Percentiles rank a stretch among this genome's conserved stretches.
These are phyloP conservation scores for Aphodius granarius DNA, from an alignment of 2,888 invertebrate genomes.

Conservation along the genomic window DNA sequence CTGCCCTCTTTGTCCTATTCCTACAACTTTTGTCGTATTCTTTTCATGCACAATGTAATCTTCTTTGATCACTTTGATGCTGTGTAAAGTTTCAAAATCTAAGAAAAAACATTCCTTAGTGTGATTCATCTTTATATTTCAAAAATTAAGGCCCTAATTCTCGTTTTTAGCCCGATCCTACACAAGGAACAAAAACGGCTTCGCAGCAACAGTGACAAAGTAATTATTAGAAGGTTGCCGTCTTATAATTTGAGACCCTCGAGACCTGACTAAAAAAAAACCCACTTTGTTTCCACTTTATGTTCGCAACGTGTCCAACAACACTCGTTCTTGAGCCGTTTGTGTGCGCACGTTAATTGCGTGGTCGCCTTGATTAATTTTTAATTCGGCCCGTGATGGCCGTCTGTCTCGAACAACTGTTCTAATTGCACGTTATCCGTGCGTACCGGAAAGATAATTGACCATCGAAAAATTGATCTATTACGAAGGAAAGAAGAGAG, in stretches of 20 bases:
- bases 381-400: constrained; percentile 48
- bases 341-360: constrained; percentile 41
- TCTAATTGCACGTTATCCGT: constrained; percentile 45
- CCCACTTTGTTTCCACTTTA: constrained; percentile 36
- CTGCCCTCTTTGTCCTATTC: neutral
- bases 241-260: constrained; percentile 38
- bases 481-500: constrained; percentile 15
- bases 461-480: constrained; percentile 36
- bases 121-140: too few relatives aligned
- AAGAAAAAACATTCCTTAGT: too few relatives aligned
- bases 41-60: too few relatives aligned
- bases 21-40: too few relatives aligned
- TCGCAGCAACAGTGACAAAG: constrained; percentile 37
- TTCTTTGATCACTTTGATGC: neutral
- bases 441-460: constrained; percentile 35
- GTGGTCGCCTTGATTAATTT: constrained; percentile 48
- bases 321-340: neutral
- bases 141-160: neutral
- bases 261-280: constrained; percentile 32
- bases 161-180: neutral
- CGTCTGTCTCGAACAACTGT: constrained; percentile 48
- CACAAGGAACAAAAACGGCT: neutral
- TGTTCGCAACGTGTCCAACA: constrained; percentile 7
- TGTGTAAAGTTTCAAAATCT: too few relatives aligned
- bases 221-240: constrained; percentile 41